Conservation (phyloP, 2,113 vertebrate genomes). For the Gymnobelideus leadbeateri region DNA sequence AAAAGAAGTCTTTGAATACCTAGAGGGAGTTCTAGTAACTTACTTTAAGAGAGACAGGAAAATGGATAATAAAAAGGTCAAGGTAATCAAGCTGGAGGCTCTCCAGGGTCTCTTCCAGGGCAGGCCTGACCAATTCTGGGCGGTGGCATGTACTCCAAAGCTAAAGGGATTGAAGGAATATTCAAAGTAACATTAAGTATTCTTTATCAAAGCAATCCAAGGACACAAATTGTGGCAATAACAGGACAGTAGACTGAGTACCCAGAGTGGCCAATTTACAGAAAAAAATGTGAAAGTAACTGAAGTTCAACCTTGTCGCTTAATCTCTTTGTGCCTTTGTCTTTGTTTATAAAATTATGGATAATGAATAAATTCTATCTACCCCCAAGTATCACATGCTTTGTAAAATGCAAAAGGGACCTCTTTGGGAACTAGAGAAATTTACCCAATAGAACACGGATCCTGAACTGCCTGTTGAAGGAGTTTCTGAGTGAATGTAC, state of each 20-base stretch:
- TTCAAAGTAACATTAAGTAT: neutral
- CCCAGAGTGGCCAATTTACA: neutral
- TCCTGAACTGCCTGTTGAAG: neutral
- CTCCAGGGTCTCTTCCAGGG: slow-evolving; percentile 85
- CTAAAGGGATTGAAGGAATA: slow-evolving; percentile 65
- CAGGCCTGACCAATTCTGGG: slow-evolving; percentile 84
- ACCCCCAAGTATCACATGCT: neutral
- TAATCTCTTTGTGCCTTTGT: neutral
- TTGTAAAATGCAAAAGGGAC: neutral
- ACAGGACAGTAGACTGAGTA: neutral
- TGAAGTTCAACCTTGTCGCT: neutral
- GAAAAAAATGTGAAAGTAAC: neutral
- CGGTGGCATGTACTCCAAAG: slow-evolving; percentile 87
- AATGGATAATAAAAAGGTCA: slow-evolving; percentile 88
- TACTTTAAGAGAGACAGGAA: slow-evolving; percentile 87
- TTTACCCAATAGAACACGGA: neutral
- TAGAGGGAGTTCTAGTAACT: neutral
- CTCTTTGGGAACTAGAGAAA: no score
- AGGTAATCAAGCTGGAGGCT: slow-evolving; percentile 87
- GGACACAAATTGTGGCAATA: fast-evolving
- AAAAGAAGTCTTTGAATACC: neutral
- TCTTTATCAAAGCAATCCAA: no score
- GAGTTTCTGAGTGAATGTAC: neutral
- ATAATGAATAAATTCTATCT: fast-evolving
- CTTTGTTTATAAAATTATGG: neutral